phyloP scores from a whole-genome alignment of 2,888 invertebrate species.

The Drosophila heteroneura region DNA sequence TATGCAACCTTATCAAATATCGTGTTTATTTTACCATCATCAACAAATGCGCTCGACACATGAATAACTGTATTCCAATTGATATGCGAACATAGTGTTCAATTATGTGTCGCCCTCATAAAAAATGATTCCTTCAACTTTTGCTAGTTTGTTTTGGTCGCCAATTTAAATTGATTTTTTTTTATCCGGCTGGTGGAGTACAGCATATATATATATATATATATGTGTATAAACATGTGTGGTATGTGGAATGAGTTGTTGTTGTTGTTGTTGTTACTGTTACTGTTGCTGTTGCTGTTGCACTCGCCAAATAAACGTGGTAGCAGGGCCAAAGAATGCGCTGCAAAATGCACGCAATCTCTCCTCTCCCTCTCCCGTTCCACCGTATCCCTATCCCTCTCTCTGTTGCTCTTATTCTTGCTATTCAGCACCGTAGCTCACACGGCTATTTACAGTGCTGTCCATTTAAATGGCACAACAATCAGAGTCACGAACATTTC shows the following conservation, averaged over 20 bases:
- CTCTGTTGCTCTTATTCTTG: neutral
- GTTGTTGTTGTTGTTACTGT: constrained; percentile 12
- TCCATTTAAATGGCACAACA: constrained; percentile 51
- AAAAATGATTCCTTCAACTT: constrained; percentile 16
- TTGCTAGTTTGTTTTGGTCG: constrained; percentile 43
- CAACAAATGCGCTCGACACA: neutral
- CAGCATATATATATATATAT: neutral
- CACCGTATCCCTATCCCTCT: neutral
- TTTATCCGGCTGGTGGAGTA: constrained; percentile 20
- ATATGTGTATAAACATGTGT: neutral
- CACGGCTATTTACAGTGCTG: constrained; percentile 30
- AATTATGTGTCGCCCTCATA: constrained; percentile 25
- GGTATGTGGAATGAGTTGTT: neutral
- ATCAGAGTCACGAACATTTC: constrained; percentile 24
- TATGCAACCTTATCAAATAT: neutral
- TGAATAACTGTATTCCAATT: constrained; percentile 16
- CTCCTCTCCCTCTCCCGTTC: neutral
- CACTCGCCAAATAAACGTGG: constrained; percentile 39
- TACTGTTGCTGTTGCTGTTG: constrained; percentile 25
- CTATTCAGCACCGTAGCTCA: neutral
- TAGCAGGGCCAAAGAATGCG: constrained; percentile 42
- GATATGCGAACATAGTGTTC: constrained; percentile 9
- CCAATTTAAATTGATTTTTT: constrained; percentile 70
- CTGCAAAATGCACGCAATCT: constrained; percentile 32
- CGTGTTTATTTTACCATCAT: neutral